These are phyloP conservation scores for Drosophila chauvacae DNA, from an alignment of 1,140 invertebrate genomes.

Conservation along the genomic window DNA sequence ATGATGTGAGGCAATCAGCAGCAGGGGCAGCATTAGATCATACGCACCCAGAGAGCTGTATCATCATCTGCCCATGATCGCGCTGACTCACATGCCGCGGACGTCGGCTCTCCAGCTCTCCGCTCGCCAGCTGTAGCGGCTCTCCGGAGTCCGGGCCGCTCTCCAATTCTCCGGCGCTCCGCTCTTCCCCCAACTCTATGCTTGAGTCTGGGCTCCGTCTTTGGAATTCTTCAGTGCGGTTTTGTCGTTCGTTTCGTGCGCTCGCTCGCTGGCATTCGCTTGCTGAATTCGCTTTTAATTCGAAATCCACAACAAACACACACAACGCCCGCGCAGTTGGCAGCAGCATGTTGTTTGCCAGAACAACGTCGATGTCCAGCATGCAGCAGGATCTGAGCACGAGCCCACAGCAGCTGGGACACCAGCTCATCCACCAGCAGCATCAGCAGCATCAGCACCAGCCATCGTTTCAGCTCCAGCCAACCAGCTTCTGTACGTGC, in stretches of 20 bases:
- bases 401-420: slow-evolving; percentile 21
- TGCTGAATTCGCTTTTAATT: neutral
- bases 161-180: slow-evolving; percentile 14
- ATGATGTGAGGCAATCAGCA: slow-evolving; percentile 65
- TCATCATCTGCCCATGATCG: slow-evolving; percentile 53
- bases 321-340: slow-evolving; percentile 25
- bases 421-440: slow-evolving; percentile 22
- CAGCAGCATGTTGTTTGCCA: slow-evolving; percentile 75
- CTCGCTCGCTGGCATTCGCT: slow-evolving; percentile 59
- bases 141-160: slow-evolving; percentile 19
- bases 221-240: slow-evolving; percentile 77
- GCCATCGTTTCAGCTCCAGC: slow-evolving; percentile 48
- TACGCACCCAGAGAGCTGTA: slow-evolving; percentile 43
- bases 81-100: slow-evolving; percentile 58
- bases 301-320: slow-evolving; percentile 1
- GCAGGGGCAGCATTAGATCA: slow-evolving; percentile 71
- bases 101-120: slow-evolving; percentile 9
- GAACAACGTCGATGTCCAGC: slow-evolving; percentile 53
- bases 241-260: slow-evolving; percentile 73
- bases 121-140: slow-evolving; percentile 12
- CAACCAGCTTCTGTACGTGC: slow-evolving; percentile 62
- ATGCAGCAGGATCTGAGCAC: slow-evolving; percentile 34
- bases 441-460: slow-evolving; percentile 25
- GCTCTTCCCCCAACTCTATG: slow-evolving; percentile 41
- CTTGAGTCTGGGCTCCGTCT: slow-evolving; percentile 56